phyloP scores from a whole-genome alignment of 2,797 vertebrate species.

The Phylloscopus collybita region DNA sequence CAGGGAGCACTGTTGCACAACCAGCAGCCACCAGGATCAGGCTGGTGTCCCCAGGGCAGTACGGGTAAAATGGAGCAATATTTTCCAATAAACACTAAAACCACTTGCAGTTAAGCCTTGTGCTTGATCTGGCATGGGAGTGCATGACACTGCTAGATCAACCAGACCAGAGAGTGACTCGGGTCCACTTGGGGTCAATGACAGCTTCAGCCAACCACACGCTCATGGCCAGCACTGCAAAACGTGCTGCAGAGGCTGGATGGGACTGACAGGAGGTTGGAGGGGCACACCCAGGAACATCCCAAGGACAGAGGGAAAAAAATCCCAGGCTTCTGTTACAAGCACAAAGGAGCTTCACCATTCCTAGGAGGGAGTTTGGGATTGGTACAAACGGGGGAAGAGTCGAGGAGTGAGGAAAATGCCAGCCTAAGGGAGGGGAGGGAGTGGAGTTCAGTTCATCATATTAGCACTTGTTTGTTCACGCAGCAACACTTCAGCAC shows the following conservation, averaged over 20 bases:
- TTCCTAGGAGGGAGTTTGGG: neutral
- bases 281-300: neutral
- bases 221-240: neutral
- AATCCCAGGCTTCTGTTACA: neutral
- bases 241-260: neutral
- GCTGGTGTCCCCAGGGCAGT: neutral
- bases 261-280: neutral
- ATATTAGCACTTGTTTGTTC: neutral
- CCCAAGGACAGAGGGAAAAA: neutral
- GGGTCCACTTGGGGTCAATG: neutral
- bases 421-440: neutral
- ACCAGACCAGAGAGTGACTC: neutral
- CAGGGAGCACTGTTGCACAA: neutral
- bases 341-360: neutral
- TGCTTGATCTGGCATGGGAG: neutral
- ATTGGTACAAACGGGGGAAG: neutral
- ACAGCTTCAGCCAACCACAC: rapidly evolving
- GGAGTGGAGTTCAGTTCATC: neutral
- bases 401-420: neutral
- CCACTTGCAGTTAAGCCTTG: neutral
- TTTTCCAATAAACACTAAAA: constrained; percentile 9
- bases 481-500: neutral
- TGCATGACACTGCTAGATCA: neutral
- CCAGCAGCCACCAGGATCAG: neutral
- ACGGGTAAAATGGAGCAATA: neutral